Evolutionary conservation across 92 coral and sea anemone genomes (phyloP).

Genomic region (Chrysogorgia sp.): DNA sequence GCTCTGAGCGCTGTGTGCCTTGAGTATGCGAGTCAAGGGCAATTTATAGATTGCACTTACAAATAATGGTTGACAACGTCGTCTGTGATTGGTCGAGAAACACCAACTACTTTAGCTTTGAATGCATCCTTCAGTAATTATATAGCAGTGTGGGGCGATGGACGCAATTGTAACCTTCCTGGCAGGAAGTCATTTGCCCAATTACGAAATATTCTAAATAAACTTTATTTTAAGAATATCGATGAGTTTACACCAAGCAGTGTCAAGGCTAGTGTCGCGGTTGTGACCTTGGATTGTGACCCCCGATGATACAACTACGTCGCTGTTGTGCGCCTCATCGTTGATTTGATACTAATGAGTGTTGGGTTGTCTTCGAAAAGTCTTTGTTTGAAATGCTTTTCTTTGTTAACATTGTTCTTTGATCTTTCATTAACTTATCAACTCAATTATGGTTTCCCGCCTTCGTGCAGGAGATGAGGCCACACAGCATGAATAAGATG

Average conservation of each 20-base stretch:
- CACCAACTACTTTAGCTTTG: not conserved
- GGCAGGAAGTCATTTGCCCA: slow-evolving; percentile 47
- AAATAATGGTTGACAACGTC: not conserved
- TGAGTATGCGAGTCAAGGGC: not conserved
- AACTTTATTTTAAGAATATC: slow-evolving; percentile 16
- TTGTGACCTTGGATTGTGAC: not conserved
- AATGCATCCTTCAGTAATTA: slow-evolving; percentile 16
- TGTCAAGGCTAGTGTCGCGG: not conserved
- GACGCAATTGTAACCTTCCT: slow-evolving; percentile 27
- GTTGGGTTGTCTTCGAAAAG: not conserved
- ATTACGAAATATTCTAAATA: slow-evolving; percentile 42
- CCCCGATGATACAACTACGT: not conserved
- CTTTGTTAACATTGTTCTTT: slow-evolving; percentile 31
- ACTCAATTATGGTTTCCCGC: slow-evolving; percentile 50
- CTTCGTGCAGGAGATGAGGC: slow-evolving; percentile 6
- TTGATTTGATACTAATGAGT: not conserved
- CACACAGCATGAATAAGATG: slow-evolving; percentile 33
- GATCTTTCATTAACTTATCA: slow-evolving; percentile 43
- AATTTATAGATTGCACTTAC: slow-evolving; percentile 36
- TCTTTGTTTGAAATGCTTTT: slow-evolving; percentile 23
- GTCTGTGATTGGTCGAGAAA: not conserved
- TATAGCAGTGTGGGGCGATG: slow-evolving; percentile 45
- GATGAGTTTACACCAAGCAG: not conserved
- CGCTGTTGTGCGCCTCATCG: not conserved
- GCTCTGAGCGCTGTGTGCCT: not conserved